Evolutionary conservation across 37 sponge, comb jelly and placozoan genomes (phyloP), one percentile per base, ranked within the genome.

Genomic region (Aphrocallistes beatrix): DNA sequence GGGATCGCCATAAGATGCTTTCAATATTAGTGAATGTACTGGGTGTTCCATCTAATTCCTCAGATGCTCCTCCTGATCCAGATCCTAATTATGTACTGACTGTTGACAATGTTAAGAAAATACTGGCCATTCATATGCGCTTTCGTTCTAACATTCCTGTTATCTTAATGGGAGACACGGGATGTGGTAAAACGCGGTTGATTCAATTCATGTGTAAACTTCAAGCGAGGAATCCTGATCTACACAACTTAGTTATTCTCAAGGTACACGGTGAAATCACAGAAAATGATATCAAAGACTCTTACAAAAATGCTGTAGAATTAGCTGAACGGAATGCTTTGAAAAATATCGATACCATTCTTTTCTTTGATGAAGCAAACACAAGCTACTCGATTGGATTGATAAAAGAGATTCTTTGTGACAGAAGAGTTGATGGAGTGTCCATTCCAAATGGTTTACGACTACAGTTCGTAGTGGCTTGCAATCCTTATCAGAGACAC

Each of bases 291-390:
- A 91, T 96, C 36, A n/a, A 40, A 0, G 42, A 37, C 0, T 60
- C 81, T 32, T 50, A 93, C 32, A 37, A 85, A 28, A 50, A 82
- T 0, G 98, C 93, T 1, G 83, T 90, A 40, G 83, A 81, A 40
- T 69, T 49, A 13, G 92, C 93, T 38, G 36, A 38, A 49, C 8
- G 37, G 3, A 94, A 97, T 39, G 23, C 34, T 0, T 37, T 42
- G 39, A 21, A 81, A 13, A 45, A 83, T 0, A 38, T 90, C 38
- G 88, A 92, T 83, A 98, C 95, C 23, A 89, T 98, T 36, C 84
- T 95, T 3, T 98, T 98, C 89, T 98, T 98, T 92, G 99, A 98
- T 87, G 99, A 98, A 88, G 99, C 99, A 23, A 98, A 98, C 87
- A 94, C 99, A 19, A 98, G 92, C 38, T 92, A 93, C 50, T 89